Evolutionary conservation across 2,888 invertebrate species (phyloP).

Genomic region (Drosophila infuscata): DNA sequence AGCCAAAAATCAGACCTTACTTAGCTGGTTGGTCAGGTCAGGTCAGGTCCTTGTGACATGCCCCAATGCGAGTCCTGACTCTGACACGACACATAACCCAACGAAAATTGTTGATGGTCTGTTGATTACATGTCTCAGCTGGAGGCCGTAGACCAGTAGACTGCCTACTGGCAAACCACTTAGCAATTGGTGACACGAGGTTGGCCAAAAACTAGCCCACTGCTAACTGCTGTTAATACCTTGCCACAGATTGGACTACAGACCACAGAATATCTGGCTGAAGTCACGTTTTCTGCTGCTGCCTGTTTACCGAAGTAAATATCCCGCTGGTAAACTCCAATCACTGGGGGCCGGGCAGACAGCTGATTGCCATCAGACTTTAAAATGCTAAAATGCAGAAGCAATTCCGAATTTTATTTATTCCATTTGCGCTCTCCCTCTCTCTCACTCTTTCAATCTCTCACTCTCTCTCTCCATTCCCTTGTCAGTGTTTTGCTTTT

Average conservation of each 20-base stretch:
- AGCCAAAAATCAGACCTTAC: conserved; percentile 13
- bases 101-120: conserved; percentile 37
- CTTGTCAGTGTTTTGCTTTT: conserved; percentile 17
- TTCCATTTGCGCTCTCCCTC: conserved; percentile 5
- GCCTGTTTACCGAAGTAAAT: conserved; percentile 35
- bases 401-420: not conserved
- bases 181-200: conserved; percentile 39
- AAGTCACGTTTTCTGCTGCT: conserved; percentile 43
- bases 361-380: conserved; percentile 33
- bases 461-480: not conserved
- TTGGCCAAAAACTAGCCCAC: conserved; percentile 10
- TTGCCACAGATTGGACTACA: conserved; percentile 3
- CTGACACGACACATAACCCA: conserved; percentile 30
- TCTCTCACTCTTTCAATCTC: conserved; percentile 1
- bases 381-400: conserved; percentile 5
- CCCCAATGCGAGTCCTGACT: conserved; percentile 15
- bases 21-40: conserved; percentile 22
- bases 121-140: conserved; percentile 53
- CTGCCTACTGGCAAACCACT: conserved; percentile 24
- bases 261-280: not conserved
- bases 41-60: conserved; percentile 47
- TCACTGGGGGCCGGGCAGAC: conserved; percentile 18
- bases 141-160: conserved; percentile 17
- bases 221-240: conserved; percentile 12
- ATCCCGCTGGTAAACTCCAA: conserved; percentile 16